Evolutionary conservation across 2,113 vertebrate species (phyloP).

Genomic region (Reinhardtius hippoglossoides): DNA sequence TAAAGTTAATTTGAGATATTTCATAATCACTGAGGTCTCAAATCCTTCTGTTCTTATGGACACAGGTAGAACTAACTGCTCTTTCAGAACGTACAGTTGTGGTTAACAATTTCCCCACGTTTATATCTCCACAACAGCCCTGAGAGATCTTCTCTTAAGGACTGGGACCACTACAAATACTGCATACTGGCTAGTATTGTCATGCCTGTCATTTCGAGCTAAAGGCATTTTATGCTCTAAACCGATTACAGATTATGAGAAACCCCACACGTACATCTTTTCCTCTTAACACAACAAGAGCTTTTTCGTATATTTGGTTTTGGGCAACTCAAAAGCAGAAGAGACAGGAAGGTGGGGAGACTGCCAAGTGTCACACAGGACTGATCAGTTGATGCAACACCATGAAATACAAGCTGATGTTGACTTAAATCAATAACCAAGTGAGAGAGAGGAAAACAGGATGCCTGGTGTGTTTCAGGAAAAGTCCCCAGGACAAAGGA

Average conservation of each 20-base stretch:
- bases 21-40: too few relatives aligned
- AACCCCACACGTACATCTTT: not conserved
- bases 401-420: constrained; percentile 16
- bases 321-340: not conserved
- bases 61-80: not conserved
- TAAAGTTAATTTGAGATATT: too few relatives aligned
- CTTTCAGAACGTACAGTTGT: too few relatives aligned
- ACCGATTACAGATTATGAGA: not conserved
- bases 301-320: not conserved
- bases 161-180: not conserved
- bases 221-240: not conserved
- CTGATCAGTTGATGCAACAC: constrained; percentile 20
- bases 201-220: not conserved
- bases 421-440: constrained; percentile 25
- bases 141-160: not conserved
- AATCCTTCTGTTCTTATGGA: not conserved
- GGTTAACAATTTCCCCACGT: too few relatives aligned
- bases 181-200: not conserved
- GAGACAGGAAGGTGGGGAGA: constrained; percentile 1
- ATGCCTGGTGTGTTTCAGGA: constrained; percentile 38
- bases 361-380: constrained; percentile 12
- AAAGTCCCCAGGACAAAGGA: constrained; percentile 33
- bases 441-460: constrained; percentile 53
- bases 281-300: not conserved
- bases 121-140: too few relatives aligned